phyloP scores from a whole-genome alignment of 2,888 invertebrate genomes.

The Macrostomum cliftonense region DNA sequence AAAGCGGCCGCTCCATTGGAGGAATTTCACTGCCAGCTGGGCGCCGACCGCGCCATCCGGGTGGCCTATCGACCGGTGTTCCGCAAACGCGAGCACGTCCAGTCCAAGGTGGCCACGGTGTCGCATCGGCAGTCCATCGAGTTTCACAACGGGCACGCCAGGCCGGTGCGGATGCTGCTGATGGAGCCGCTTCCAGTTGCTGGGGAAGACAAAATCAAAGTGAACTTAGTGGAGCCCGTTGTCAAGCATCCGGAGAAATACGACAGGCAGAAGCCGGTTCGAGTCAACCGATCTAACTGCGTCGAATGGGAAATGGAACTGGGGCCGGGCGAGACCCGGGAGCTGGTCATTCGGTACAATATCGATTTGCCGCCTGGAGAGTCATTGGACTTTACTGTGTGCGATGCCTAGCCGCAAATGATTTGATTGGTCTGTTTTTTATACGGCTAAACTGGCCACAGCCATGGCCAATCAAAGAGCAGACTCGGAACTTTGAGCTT shows the following conservation, averaged over 20 bases:
- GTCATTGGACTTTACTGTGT: conserved; percentile 14
- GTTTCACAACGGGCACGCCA: conserved; percentile 33
- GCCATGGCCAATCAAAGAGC: no score
- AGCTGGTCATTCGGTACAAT: conserved; percentile 19
- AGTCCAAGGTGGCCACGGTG: conserved; percentile 22
- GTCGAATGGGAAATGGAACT: conserved; percentile 24
- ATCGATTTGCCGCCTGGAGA: conserved; percentile 22
- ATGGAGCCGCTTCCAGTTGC: conserved; percentile 35
- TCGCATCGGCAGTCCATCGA: conserved; percentile 23
- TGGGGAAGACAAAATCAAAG: conserved; percentile 38
- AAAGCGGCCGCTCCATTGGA: conserved; percentile 33
- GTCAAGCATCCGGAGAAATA: conserved; percentile 20
- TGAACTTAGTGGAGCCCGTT: conserved; percentile 20
- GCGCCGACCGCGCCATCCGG: conserved; percentile 35
- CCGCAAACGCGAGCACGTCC: conserved; percentile 31
- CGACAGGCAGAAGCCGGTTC: conserved; percentile 15
- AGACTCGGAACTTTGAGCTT: no score
- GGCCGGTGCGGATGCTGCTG: conserved; percentile 24
- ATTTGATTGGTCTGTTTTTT: no score
- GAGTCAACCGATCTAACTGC: conserved; percentile 19
- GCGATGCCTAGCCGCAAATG: not conserved
- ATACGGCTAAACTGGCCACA: no score
- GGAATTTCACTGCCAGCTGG: conserved; percentile 37
- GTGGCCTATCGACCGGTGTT: conserved; percentile 32
- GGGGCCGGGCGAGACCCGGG: conserved; percentile 15